Base-by-base conservation (phyloP, 2,113 vertebrate species). In the Agapornis roseicollis region DNA sequence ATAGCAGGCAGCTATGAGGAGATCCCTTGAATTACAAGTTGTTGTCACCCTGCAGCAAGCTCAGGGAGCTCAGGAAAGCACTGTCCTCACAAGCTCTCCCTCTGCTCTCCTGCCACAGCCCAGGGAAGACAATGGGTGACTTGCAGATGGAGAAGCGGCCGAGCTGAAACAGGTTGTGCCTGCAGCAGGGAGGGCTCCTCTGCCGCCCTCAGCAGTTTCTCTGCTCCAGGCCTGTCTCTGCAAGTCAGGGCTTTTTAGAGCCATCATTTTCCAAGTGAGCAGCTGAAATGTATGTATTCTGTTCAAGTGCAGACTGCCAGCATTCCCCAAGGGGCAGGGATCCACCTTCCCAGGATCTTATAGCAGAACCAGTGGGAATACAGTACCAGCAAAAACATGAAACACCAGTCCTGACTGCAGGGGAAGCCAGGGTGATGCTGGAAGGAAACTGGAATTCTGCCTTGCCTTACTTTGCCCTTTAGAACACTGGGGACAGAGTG, bases 81-180 rank as follows among this genome's bases (percentile, higher is more conserved):
- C 33, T 1, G 0, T 58, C 68, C 47, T 35, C 23, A 6, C 10
- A 33, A 53, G 27, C 0, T 0, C 56, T 64, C 37, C 24, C 47
- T 50, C 50, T 16, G n/a, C 58, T 64, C 64, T 69, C 28, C 44
- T 35, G 24, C 33, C 10, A 0, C 65, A 66, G 70, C 50, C 79
- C 2, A 0, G 42, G 25, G 64, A 33, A 28, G 33, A 39, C 2
- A 0, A 17, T 0, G 7, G 33, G 29, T 66, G 68, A 31, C 35
- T 74, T 2, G 1, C 11, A 55, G 28, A 37, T 28, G 47, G 27
- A 56, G 72, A 80, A 27, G 24, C 50, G 39, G 20, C 72, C 7
- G 5, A 49, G 69, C 28, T 0, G 1, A 58, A 49, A 39, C 53
- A 5, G 2, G 46, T 47, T 0, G 1, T 53, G 79, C 69, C 78